A percentile compares a stretch with the other conserved stretches of the same genome.
Conservation (phyloP, 2,113 vertebrate species). For the Mixornis gularis region DNA sequence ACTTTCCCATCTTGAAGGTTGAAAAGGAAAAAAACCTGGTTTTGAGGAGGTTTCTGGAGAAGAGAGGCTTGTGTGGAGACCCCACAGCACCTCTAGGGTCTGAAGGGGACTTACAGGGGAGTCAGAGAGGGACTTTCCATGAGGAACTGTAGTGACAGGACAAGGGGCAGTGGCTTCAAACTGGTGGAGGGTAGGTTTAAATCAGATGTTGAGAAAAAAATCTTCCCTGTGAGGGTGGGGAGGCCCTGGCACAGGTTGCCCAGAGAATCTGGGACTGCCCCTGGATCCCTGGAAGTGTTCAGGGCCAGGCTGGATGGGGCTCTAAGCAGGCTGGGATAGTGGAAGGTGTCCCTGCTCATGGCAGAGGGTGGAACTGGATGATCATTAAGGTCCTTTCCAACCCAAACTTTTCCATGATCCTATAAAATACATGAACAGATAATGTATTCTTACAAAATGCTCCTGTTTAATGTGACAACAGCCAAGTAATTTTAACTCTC, state of each 20-base stretch:
- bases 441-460: not conserved
- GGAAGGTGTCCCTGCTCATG: not conserved
- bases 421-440: not conserved
- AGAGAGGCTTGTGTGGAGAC: not conserved
- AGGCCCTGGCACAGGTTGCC: not conserved
- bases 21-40: not conserved
- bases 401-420: not conserved
- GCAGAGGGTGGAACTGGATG: not conserved
- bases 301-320: not conserved
- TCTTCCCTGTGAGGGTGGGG: not conserved
- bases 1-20: not conserved
- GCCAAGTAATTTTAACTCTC: not conserved
- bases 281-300: not conserved
- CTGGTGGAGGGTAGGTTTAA: not conserved
- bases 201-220: not conserved
- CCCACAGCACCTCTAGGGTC: not conserved
- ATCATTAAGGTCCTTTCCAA: not conserved
- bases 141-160: not conserved
- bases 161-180: not conserved
- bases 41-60: not conserved
- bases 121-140: rapidly evolving
- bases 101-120: not conserved
- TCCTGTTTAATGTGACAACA: not conserved
- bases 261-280: not conserved
- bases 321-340: rapidly evolving